Evolutionary conservation across 2,113 vertebrate species (phyloP).

Genomic region (Chrysemys picta): DNA sequence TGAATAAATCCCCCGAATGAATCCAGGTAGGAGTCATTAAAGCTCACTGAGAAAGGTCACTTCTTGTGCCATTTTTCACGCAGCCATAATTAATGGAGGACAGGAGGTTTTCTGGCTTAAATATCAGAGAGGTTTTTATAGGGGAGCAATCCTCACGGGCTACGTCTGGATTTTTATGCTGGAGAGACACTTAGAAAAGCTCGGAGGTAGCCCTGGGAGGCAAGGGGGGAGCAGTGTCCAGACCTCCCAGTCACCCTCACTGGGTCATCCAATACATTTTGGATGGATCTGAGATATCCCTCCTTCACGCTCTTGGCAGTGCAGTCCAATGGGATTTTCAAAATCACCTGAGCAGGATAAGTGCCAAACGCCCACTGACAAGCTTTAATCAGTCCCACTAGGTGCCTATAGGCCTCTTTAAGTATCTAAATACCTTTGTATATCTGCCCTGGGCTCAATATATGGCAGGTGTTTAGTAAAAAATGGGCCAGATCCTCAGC

Average conservation of each 20-base stretch:
- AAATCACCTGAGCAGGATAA: not conserved
- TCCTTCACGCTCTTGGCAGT: not conserved
- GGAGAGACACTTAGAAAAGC: not conserved
- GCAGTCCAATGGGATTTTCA: not conserved
- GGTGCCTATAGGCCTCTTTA: not conserved
- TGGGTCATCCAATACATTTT: not conserved
- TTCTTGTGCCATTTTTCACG: not conserved
- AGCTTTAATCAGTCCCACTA: not conserved
- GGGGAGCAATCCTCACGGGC: not conserved
- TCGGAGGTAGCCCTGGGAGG: not conserved
- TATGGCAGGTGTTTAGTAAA: not conserved
- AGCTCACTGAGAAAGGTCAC: not conserved
- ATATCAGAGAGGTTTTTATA: not conserved
- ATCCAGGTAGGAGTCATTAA: not conserved
- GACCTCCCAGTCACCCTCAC: not conserved
- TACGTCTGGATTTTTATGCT: not conserved
- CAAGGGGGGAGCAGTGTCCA: not conserved
- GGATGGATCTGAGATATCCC: not conserved
- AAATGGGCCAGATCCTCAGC: not conserved
- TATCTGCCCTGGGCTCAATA: not conserved
- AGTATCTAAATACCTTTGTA: not conserved
- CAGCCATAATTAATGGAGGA: fast-evolving
- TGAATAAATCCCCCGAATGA: not conserved
- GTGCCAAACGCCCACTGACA: not conserved
- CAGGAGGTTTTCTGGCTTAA: not conserved